phyloP scores from a whole-genome alignment of 2,113 vertebrate species.

The Eulemur rufifrons region DNA sequence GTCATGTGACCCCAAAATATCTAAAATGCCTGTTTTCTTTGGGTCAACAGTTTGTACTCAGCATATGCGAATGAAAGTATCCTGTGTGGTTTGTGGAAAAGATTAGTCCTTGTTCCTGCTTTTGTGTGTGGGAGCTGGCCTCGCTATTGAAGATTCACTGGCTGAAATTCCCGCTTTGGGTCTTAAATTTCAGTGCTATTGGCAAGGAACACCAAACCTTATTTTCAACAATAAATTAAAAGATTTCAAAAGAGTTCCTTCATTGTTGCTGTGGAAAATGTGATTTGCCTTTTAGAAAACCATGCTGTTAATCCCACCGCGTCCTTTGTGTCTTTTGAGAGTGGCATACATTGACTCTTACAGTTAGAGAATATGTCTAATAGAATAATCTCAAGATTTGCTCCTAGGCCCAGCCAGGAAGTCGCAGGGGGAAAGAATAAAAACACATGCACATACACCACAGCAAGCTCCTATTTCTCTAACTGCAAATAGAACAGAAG shows the following conservation, averaged over 20 bases:
- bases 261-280: conserved; percentile 37
- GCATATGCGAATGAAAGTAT: conserved; percentile 79
- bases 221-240: conserved; percentile 77
- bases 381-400: conserved; percentile 19
- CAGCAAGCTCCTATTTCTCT: not conserved
- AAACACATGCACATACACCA: conserved; percentile 45
- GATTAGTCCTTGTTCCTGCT: conserved; percentile 77
- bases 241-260: conserved; percentile 55
- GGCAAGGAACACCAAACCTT: conserved; percentile 70
- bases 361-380: not conserved
- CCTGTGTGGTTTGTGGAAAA: conserved; percentile 78
- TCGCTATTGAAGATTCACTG: conserved; percentile 73
- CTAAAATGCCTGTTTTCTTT: conserved; percentile 84
- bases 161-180: conserved; percentile 69
- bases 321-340: conserved; percentile 47
- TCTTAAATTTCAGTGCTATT: conserved; percentile 75
- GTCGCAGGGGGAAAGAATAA: not conserved
- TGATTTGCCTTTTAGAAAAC: conserved; percentile 64
- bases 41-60: conserved; percentile 84
- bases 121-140: conserved; percentile 64
- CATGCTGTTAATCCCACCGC: conserved; percentile 34
- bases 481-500: conserved; percentile 54
- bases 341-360: not conserved
- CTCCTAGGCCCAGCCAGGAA: conserved; percentile 4
- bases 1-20: conserved; percentile 86